phyloP scores from a whole-genome alignment of 2,113 vertebrate genomes.

The Leuciscus idus region DNA sequence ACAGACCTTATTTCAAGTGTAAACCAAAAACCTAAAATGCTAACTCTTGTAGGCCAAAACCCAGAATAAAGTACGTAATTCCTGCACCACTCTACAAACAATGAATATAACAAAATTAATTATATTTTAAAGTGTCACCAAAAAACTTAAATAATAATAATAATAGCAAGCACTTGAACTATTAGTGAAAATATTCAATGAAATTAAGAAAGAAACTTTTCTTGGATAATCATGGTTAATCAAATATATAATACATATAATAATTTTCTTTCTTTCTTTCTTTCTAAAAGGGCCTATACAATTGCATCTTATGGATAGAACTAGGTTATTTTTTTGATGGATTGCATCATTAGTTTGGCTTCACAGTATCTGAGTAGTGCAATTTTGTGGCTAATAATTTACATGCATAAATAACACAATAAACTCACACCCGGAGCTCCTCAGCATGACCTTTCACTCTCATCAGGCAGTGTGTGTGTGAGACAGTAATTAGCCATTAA shows the following conservation, averaged over 20 bases:
- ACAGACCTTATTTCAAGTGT: too few relatives aligned
- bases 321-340: constrained; percentile 42
- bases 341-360: constrained; percentile 59
- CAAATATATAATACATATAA: neutral
- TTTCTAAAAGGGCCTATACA: neutral
- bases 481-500: constrained; percentile 63
- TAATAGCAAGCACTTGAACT: neutral
- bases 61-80: too few relatives aligned
- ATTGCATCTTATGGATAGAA: constrained; percentile 2
- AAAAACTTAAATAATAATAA: neutral
- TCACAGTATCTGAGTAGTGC: constrained; percentile 44
- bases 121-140: neutral
- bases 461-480: constrained; percentile 47
- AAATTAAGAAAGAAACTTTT: neutral
- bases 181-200: too few relatives aligned
- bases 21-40: too few relatives aligned
- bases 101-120: neutral
- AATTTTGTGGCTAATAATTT: constrained; percentile 57
- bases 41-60: too few relatives aligned
- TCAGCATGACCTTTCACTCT: constrained; percentile 49
- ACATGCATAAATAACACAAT: constrained; percentile 57
- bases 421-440: constrained; percentile 38
- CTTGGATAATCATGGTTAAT: neutral
- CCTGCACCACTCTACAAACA: too few relatives aligned
- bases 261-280: neutral